These are phyloP conservation scores for Gallinago stenura DNA, from an alignment of 2,797 vertebrate genomes.

Conservation along the genomic window DNA sequence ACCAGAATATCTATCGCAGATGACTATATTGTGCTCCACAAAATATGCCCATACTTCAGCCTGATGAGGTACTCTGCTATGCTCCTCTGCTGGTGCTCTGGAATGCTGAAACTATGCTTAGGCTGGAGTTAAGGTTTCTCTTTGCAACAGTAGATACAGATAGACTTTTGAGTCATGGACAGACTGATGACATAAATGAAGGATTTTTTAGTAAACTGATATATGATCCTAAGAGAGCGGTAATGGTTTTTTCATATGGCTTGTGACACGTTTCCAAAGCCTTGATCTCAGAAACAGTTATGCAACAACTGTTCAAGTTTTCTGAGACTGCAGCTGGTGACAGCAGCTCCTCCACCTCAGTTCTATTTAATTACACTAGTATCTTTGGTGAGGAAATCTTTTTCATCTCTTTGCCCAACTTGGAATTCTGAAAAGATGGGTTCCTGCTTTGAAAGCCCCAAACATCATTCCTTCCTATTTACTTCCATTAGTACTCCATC, in stretches of 20 bases:
- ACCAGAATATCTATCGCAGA: not conserved
- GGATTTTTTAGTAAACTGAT: not conserved
- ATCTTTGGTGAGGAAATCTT: not conserved
- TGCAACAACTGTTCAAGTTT: not conserved
- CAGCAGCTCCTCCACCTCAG: not conserved
- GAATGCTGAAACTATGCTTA: not conserved
- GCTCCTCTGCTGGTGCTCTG: not conserved
- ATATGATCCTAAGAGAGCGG: rapidly evolving
- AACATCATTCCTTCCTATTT: not conserved
- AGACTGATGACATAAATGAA: not conserved
- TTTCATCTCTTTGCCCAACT: not conserved
- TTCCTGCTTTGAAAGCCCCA: not conserved
- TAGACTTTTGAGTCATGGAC: not conserved
- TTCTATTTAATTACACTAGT: not conserved
- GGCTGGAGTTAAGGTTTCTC: not conserved
- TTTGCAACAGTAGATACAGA: not conserved
- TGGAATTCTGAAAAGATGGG: not conserved
- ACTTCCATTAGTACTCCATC: not conserved
- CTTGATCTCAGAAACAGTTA: not conserved
- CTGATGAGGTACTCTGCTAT: not conserved
- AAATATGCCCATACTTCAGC: not conserved
- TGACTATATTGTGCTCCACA: not conserved
- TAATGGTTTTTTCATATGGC: not conserved
- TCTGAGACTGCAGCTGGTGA: not conserved
- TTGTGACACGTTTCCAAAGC: not conserved